These are phyloP conservation scores for Heterodera schachtii DNA, from an alignment of 1,140 invertebrate genomes.

Conservation along the genomic window DNA sequence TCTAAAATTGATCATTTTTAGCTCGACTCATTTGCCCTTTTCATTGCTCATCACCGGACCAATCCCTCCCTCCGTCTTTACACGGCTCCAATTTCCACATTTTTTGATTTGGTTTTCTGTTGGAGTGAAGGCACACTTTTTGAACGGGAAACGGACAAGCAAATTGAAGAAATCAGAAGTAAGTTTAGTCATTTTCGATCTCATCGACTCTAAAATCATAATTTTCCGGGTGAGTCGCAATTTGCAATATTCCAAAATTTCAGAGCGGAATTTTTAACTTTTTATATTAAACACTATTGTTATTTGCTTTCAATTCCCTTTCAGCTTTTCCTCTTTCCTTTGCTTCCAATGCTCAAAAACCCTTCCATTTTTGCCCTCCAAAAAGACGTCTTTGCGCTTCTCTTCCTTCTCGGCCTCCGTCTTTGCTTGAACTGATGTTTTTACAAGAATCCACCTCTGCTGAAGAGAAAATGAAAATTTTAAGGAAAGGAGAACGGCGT, in stretches of 20 bases:
- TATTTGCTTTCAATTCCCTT: not conserved
- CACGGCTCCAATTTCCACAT: conserved; percentile 7
- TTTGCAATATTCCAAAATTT: no score
- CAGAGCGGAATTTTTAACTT: no score
- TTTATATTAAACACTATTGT: no score
- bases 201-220: no score
- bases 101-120: conserved; percentile 26
- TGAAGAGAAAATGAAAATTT: not conserved
- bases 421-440: conserved; percentile 3
- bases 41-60: conserved; percentile 24
- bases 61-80: conserved; percentile 23
- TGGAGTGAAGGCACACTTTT: conserved; percentile 29
- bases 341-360: not conserved
- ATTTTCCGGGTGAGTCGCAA: no score
- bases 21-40: conserved; percentile 17
- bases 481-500: not conserved
- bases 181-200: not conserved
- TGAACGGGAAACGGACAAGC: not conserved
- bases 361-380: not conserved
- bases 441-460: not conserved
- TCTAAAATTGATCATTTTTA: not conserved
- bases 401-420: not conserved
- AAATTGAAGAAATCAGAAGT: conserved; percentile 8
- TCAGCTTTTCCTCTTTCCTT: not conserved
- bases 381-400: not conserved